Evolutionary conservation across 1,140 invertebrate genomes (phyloP).

Genomic region (Acromyrmex charruanus): DNA sequence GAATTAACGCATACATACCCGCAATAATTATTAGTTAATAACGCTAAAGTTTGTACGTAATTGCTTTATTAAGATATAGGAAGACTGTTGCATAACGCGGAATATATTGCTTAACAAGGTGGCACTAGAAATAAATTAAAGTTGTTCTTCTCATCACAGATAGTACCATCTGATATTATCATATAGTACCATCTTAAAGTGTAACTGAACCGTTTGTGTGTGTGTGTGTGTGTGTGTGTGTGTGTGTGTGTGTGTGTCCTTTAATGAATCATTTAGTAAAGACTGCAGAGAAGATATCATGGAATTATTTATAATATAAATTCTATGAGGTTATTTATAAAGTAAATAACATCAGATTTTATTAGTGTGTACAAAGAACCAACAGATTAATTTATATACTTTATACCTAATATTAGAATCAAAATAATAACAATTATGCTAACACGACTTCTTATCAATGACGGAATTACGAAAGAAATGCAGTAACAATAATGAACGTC

Average conservation of each 20-base stretch:
- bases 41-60: neutral
- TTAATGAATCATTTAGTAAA: constrained; percentile 7
- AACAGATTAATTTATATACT: constrained; percentile 9
- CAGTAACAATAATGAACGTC: neutral
- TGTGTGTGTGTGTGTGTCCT: too few relatives aligned
- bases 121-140: neutral
- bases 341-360: constrained; percentile 3
- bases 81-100: neutral
- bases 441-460: neutral
- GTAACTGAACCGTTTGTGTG: neutral
- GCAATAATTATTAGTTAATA: constrained; percentile 16
- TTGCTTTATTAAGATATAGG: neutral
- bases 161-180: neutral
- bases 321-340: neutral
- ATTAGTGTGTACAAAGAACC: neutral
- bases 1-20: neutral
- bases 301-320: neutral
- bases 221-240: too few relatives aligned
- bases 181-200: neutral
- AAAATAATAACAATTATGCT: constrained; percentile 2
- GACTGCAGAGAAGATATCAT: neutral
- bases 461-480: constrained; percentile 7
- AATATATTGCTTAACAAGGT: constrained; percentile 36
- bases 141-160: neutral
- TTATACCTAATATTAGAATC: neutral